phyloP scores from a whole-genome alignment of 2,113 vertebrate species.

The Hemicordylus capensis region DNA sequence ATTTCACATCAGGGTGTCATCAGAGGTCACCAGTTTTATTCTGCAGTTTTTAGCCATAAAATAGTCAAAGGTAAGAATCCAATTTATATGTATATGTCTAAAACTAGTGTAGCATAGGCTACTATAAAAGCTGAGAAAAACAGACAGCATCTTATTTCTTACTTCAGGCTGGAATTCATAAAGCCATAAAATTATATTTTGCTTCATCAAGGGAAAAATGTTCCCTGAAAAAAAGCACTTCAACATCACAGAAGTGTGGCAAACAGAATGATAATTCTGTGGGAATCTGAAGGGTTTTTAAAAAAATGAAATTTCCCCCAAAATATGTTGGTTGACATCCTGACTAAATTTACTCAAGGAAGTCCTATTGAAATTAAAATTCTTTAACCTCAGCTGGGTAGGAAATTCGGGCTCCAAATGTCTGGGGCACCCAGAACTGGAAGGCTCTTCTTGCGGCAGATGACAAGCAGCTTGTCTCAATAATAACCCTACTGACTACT shows the following conservation, averaged over 20 bases:
- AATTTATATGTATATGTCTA: neutral
- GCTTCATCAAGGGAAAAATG: neutral
- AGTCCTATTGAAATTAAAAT: too few relatives aligned
- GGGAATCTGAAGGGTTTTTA: neutral
- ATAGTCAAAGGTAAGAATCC: neutral
- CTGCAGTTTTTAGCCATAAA: constrained; percentile 14
- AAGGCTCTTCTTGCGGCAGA: too few relatives aligned
- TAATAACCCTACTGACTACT: too few relatives aligned
- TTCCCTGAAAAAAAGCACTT: neutral
- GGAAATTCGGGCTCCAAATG: too few relatives aligned
- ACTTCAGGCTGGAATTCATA: neutral
- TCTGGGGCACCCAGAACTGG: too few relatives aligned
- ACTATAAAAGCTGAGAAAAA: neutral
- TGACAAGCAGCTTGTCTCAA: too few relatives aligned
- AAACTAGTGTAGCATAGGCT: neutral
- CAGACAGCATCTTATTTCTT: neutral
- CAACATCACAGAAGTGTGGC: neutral
- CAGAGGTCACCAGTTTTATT: constrained; percentile 16
- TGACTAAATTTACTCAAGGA: too few relatives aligned
- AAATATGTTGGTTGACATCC: too few relatives aligned
- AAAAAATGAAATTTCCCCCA: neutral
- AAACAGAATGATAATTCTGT: neutral
- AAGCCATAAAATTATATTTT: constrained; percentile 17
- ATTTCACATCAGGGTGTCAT: constrained; percentile 20
- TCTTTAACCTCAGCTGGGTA: too few relatives aligned